These are phyloP conservation scores for Rhabdornis inornatus DNA, from an alignment of 2,113 vertebrate species.

Conservation along the genomic window DNA sequence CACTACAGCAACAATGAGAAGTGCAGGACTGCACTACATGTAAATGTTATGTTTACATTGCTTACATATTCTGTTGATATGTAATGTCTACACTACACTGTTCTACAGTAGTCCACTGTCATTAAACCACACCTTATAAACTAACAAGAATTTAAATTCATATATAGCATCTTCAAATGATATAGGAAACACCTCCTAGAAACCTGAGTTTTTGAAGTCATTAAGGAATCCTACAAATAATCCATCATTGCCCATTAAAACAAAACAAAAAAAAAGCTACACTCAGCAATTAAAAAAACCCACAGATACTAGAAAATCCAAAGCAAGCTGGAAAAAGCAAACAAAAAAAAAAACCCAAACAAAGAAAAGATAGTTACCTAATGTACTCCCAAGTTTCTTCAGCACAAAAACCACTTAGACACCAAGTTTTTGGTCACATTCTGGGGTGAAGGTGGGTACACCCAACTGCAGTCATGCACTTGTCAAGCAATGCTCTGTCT, in stretches of 20 bases:
- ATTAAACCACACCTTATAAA: not conserved
- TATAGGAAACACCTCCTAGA: not conserved
- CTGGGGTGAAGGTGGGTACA: too few species aligned
- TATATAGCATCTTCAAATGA: not conserved
- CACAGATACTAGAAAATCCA: fast-evolving
- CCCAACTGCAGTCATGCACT: fast-evolving
- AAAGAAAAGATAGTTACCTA: not conserved
- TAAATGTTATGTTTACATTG: not conserved
- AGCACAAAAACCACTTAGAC: not conserved
- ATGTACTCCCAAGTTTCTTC: not conserved
- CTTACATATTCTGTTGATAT: not conserved
- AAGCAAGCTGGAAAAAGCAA: not conserved
- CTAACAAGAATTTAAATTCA: not conserved
- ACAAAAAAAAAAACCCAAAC: not conserved
- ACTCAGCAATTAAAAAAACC: not conserved
- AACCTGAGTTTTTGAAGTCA: not conserved
- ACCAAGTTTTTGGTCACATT: not conserved
- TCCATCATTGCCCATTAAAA: not conserved
- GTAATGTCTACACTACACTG: not conserved
- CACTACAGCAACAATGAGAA: not conserved
- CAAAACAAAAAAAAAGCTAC: not conserved
- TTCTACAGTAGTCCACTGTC: not conserved
- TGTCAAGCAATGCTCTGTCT: not conserved
- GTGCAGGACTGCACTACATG: fast-evolving
- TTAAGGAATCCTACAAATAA: not conserved